Percentiles rank a stretch among this genome's conserved stretches.
Evolutionary conservation across 2,797 vertebrate genomes (phyloP).

Genomic region (Neosilurus hyrtlii): DNA sequence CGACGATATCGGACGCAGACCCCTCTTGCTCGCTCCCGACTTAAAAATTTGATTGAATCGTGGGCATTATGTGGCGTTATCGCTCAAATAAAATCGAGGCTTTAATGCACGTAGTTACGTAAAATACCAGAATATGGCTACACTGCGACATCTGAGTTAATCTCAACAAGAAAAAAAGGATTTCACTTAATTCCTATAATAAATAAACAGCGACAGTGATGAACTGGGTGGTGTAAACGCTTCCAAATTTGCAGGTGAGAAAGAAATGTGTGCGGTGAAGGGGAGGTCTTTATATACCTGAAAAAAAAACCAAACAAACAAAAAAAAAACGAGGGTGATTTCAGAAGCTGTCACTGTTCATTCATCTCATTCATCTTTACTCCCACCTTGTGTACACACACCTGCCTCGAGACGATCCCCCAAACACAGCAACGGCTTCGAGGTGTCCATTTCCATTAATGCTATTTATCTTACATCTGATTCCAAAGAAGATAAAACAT

Average conservation of each 20-base stretch:
- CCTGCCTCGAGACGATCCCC: not conserved
- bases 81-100: too few species aligned
- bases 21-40: too few species aligned
- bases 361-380: not conserved
- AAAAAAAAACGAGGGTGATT: not conserved
- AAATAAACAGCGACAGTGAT: not conserved
- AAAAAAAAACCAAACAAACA: not conserved
- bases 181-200: not conserved
- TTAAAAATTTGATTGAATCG: too few species aligned
- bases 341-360: not conserved
- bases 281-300: not conserved
- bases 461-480: not conserved
- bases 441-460: not conserved
- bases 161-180: not conserved
- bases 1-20: too few species aligned
- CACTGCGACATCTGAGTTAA: not conserved
- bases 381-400: conserved; percentile 21
- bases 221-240: not conserved
- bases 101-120: too few species aligned
- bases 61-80: too few species aligned
- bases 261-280: not conserved
- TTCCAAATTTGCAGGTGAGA: not conserved
- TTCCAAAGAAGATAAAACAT: not conserved
- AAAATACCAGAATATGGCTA: not conserved
- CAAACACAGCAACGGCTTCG: not conserved